Evolutionary conservation across 2,888 invertebrate species (phyloP), one percentile per base, ranked within the genome.

Genomic region (Volucella inanis): DNA sequence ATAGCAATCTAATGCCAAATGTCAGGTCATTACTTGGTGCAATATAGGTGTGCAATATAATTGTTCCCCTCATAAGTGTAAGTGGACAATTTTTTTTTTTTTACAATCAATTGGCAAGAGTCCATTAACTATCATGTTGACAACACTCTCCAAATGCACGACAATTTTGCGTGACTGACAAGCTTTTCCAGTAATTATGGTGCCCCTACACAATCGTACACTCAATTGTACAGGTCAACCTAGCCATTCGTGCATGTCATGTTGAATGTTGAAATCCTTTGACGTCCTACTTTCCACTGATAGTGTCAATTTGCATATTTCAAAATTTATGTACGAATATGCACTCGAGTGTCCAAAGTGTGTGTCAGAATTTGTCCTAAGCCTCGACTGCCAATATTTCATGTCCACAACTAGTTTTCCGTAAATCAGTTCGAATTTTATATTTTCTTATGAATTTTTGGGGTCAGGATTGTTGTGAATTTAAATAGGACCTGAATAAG

Each of bases 161-260:
- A 22, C 59, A 12, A 41, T 39, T 31, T 41, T 61, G 61, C 71
- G 72, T 72, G 72, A 62, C 72, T 54, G 62, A 62, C 62, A 72
- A 14, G 31, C 50, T 52, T 14, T 43, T 12, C 1, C n/a, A 31
- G 62, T 62, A 62, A 62, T 72, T 62, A 45, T 31, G 31, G 31
- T 6, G 4, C 31, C 31, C 31, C 1, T 6, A 31, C 31, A 6
- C 52, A 61, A n/a, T 43, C 41, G n/a, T 52, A 61, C 72, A 72
- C 52, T 72, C 61, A 52, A 72, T 50, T 50, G 14, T 43, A 31
- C 31, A 50, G 50, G 43, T 71, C 41, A 31, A 52, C 15, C 50
- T 41, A 72, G 31, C 61, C 52, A 45, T 72, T 41, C 43, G 50
- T 12, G 47, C 31, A 49, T 57, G 38, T 11, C 43, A 45, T 54